Percentiles rank a stretch among this genome's conserved stretches.
Conservation (phyloP, 2,797 vertebrate genomes). For the Eulemur albifrons region DNA sequence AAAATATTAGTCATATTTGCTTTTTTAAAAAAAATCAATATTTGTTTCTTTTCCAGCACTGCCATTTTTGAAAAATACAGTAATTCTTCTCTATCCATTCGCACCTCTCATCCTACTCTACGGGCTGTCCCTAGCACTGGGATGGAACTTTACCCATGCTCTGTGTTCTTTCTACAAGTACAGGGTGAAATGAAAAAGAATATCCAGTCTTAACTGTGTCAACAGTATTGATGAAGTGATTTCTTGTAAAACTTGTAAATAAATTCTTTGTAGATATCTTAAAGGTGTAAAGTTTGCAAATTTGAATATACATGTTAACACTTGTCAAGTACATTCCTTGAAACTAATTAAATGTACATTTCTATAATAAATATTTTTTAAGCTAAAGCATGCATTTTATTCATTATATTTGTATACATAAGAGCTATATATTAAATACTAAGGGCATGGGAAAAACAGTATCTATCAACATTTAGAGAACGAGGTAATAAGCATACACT, state of each 20-base stretch:
- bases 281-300: slow-evolving; percentile 77
- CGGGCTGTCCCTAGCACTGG: slow-evolving; percentile 92
- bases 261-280: slow-evolving; percentile 86
- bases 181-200: slow-evolving; percentile 89
- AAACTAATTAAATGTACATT: slow-evolving; percentile 80
- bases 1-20: not conserved
- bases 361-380: slow-evolving; percentile 82
- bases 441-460: not conserved
- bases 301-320: slow-evolving; percentile 80
- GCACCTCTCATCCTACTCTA: slow-evolving; percentile 92
- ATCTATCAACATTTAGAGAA: not conserved
- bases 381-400: slow-evolving; percentile 34
- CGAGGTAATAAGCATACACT: not conserved
- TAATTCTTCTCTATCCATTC: slow-evolving; percentile 95
- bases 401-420: not conserved
- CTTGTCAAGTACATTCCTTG: slow-evolving; percentile 82
- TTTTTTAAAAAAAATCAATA: not conserved
- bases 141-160: slow-evolving; percentile 96
- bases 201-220: not conserved
- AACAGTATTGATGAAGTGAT: slow-evolving; percentile 43
- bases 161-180: slow-evolving; percentile 97
- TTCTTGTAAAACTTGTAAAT: slow-evolving; percentile 87
- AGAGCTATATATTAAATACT: not conserved
- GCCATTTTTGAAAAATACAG: slow-evolving; percentile 96
- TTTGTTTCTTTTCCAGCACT: slow-evolving; percentile 86